Conservation (phyloP, 2,113 vertebrate genomes). For the Crocuta crocuta region DNA sequence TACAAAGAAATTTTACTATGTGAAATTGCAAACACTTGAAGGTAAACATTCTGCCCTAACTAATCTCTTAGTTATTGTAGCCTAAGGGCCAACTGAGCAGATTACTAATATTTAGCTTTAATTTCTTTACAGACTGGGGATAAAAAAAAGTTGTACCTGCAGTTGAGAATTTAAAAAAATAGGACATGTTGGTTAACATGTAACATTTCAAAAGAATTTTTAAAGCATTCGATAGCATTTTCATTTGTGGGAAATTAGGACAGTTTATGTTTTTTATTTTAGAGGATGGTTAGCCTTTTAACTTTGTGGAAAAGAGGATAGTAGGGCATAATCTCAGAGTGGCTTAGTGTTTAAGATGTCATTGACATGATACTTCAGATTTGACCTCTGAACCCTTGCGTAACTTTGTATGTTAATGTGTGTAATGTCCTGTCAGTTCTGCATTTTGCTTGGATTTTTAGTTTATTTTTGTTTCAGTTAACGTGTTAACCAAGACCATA, state of each 20-base stretch:
- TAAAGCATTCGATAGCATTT: slow-evolving; percentile 3
- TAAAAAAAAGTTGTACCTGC: slow-evolving; percentile 37
- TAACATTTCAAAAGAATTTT: neutral
- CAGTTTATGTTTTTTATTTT: slow-evolving; percentile 28
- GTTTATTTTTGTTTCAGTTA: slow-evolving; percentile 31
- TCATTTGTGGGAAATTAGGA: neutral
- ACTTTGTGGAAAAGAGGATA: neutral
- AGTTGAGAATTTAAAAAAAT: neutral
- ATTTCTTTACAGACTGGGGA: slow-evolving; percentile 19
- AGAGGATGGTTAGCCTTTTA: neutral
- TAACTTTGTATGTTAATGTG: neutral
- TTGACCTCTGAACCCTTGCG: neutral
- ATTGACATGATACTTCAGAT: neutral
- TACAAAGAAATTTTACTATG: slow-evolving; percentile 11
- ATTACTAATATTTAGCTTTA: slow-evolving; percentile 40
- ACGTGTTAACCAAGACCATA: neutral
- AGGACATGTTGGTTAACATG: neutral
- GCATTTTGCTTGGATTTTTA: slow-evolving; percentile 64
- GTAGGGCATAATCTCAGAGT: neutral
- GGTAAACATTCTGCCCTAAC: neutral
- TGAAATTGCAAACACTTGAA: slow-evolving; percentile 27
- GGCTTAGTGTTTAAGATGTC: neutral
- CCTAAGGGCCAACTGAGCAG: neutral
- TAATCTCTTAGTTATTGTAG: slow-evolving; percentile 16
- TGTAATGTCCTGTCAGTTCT: slow-evolving; percentile 43